Percentiles rank a stretch among this genome's conserved stretches.
These are phyloP conservation scores for Scolopax bukidnonensis DNA, from an alignment of 2,797 vertebrate species.

Conservation along the genomic window DNA sequence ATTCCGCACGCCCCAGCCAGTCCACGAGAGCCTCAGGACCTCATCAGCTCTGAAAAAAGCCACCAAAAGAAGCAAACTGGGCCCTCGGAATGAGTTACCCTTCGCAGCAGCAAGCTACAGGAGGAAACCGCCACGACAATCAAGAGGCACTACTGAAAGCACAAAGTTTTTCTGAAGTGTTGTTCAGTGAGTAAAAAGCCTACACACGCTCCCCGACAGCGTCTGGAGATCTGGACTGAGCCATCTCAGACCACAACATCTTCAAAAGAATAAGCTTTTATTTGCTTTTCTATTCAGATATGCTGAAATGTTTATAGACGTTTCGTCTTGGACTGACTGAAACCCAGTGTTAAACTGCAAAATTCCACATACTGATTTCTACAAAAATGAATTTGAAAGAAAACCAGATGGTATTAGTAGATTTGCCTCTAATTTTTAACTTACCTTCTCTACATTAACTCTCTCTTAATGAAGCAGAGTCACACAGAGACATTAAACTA, in stretches of 20 bases:
- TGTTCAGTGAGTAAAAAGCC: background rate
- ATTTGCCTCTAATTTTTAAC: background rate
- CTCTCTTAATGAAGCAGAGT: background rate
- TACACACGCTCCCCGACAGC: background rate
- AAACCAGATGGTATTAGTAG: background rate
- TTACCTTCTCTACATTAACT: background rate
- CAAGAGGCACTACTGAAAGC: constrained; percentile 29
- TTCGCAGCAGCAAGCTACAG: background rate
- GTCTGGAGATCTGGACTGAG: constrained; percentile 4
- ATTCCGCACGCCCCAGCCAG: background rate
- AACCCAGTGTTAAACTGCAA: background rate
- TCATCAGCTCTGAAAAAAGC: background rate
- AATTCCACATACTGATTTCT: background rate
- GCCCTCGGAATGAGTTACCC: background rate
- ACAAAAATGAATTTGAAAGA: background rate
- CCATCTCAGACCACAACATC: background rate
- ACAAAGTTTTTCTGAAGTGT: background rate
- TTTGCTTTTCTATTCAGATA: background rate
- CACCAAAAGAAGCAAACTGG: constrained; percentile 1
- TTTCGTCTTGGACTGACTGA: background rate
- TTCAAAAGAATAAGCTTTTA: background rate
- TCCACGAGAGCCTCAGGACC: background rate
- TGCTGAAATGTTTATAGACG: background rate
- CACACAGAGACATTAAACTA: background rate
- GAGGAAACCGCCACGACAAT: background rate